Evolutionary conservation across 2,797 vertebrate genomes (phyloP).

Genomic region (Taenioides sp.): DNA sequence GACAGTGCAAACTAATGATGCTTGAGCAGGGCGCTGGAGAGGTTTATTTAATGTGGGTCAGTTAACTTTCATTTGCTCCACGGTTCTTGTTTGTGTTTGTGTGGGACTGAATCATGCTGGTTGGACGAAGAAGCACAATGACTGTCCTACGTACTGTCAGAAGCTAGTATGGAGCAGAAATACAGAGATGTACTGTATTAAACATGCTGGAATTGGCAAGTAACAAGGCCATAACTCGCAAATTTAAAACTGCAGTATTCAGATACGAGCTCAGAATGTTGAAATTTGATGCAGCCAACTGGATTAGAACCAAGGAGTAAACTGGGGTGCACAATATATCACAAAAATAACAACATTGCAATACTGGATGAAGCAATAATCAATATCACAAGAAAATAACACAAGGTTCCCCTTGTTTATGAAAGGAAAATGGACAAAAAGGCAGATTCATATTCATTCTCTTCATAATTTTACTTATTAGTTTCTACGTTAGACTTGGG

Average conservation of each 20-base stretch:
- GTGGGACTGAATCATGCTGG: slow-evolving; percentile 15
- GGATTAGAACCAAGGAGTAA: neutral
- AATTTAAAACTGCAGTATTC: neutral
- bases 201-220: too few species aligned
- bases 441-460: too few species aligned
- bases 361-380: too few species aligned
- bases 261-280: neutral
- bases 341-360: too few species aligned
- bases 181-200: neutral
- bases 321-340: too few species aligned
- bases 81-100: slow-evolving; percentile 6
- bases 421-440: too few species aligned
- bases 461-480: too few species aligned
- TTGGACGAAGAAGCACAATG: slow-evolving; percentile 25
- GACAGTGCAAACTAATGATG: slow-evolving; percentile 42
- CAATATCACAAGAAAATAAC: too few species aligned
- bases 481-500: too few species aligned
- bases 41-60: slow-evolving; percentile 47
- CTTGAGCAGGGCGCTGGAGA: neutral
- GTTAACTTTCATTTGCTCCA: slow-evolving; percentile 35
- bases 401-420: too few species aligned
- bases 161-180: neutral
- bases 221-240: neutral
- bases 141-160: neutral
- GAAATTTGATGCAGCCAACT: neutral